Evolutionary conservation across 35 echinoderm and acorn worm species (phyloP), one percentile per base, ranked within the genome.

Genomic region (Holothuria glaberrima): DNA sequence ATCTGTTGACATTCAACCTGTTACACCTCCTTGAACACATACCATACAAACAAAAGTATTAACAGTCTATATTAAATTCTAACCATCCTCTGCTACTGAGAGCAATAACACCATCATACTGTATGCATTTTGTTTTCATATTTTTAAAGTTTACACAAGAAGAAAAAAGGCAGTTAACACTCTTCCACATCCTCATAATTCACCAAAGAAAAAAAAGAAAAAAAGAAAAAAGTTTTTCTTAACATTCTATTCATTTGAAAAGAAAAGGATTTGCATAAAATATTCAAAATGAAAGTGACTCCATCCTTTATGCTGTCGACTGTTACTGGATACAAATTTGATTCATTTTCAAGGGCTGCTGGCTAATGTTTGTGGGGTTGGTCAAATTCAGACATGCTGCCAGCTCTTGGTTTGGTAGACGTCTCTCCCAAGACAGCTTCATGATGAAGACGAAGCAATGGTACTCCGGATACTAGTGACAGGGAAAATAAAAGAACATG

Each of bases 371-470:
- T 63, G 30, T 86, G 83, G 30, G 83, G 83, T 54, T 86, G 83
- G 59, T 86, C 83, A 30, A 46, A 86, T 16, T 63, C 83, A 21
- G 58, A 34, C 83, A 86, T 86, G 60, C 83, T 86, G 35, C 63
- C 83, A 46, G 83, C 32, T 46, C 83, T 63, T 22, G 83, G 83
- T 68, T 86, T 86, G 59, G 83, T 86, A 12, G 83, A 86, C 24
- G 83, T 86, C 83, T 86, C 83, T 16, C 83, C 83, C 29, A 86
- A 56, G 13, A 66, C 59, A 21, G 83, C 83, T 16, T 63, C 35
- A 25, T 66, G 83, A 56, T 86, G 83, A 44, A 86, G 83, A 31
- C 83, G 83, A 30, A 86, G 20, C 63, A 68, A 32, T 9, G 83
- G n/a, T 6, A 86, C 62, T 46, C 83, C 83, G 7, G 83, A 86